Base-by-base conservation (phyloP, 2,888 invertebrate genomes). In the Synanthedon myopaeformis region DNA sequence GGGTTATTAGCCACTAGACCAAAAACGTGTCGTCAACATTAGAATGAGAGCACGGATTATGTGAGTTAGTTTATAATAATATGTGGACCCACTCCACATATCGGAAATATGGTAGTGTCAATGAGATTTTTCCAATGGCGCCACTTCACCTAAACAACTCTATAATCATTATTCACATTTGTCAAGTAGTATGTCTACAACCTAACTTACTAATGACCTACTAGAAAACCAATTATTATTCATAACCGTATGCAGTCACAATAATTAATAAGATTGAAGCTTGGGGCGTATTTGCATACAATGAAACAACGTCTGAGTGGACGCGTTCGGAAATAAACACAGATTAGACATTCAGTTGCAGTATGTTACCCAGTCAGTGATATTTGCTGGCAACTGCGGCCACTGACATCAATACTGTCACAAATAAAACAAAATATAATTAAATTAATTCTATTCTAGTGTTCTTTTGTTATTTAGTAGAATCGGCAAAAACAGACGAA, bases 261-360 rank as follows among this genome's bases (percentile, higher is more conserved):
- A 83, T 85, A 83, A 86, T 86, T 85, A 84, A 83, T 85, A 84
- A 85, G 80, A 82, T 84, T 79, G 76, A 81, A 75, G 76, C 70
- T 76, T 66, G 65, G 70, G 66, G 60, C 56, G 64, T 59, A 85
- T 86, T 85, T 76, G 74, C 83, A 86, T 85, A 85, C 86, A 86
- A 86, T 85, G 72, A 70, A 50, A 53, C 63, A 59, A 60, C 64
- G 69, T 63, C 65, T 59, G 72, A 69, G 74, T 74, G 74, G 67
- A 63, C 64, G 70, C 59, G 67, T 72, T 76, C 63, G 62, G 66
- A 72, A 76, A 76, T 74, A 70, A 66, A 58, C 64, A 59, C 60
- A 62, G 57, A 56, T 58, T 60, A 60, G 60, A 58, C 58, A 62
- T 65, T 64, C 60, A 61, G 62, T 64, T 67, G 61, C 60, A 61